Conservation (phyloP, 2,888 invertebrate genomes). For the Nomada hirtipes region DNA sequence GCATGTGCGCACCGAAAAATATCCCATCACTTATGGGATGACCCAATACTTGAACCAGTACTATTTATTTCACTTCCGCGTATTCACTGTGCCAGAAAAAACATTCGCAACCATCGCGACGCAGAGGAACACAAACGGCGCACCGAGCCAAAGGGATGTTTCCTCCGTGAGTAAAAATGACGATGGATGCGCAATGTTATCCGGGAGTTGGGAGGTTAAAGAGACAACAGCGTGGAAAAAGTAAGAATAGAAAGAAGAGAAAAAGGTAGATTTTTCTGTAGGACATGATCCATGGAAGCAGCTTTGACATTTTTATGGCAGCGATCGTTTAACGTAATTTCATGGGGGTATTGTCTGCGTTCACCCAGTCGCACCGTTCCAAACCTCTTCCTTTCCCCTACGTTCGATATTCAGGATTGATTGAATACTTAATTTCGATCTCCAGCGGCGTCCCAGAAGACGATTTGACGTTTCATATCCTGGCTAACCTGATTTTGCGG, state of each 20-base stretch:
- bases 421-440: conserved; percentile 53
- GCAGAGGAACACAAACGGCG: neutral
- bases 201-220: neutral
- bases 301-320: conserved; percentile 35
- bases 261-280: neutral
- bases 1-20: too few species aligned
- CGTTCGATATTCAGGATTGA: conserved; percentile 36
- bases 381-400: conserved; percentile 6
- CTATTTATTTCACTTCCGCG: neutral
- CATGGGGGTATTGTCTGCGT: conserved; percentile 24
- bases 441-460: conserved; percentile 15
- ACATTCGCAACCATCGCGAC: neutral
- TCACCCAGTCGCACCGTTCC: neutral
- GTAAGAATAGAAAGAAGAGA: neutral
- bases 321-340: conserved; percentile 41
- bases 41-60: neutral
- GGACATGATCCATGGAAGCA: conserved; percentile 15
- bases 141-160: neutral
- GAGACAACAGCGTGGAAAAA: neutral
- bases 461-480: conserved; percentile 36
- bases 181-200: conserved; percentile 5
- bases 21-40: too few species aligned
- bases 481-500: neutral
- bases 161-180: neutral
- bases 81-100: too few species aligned